Evolutionary conservation across 2,888 invertebrate genomes (phyloP), one percentile per base, ranked within the genome.

Genomic region (Apamea sordens): DNA sequence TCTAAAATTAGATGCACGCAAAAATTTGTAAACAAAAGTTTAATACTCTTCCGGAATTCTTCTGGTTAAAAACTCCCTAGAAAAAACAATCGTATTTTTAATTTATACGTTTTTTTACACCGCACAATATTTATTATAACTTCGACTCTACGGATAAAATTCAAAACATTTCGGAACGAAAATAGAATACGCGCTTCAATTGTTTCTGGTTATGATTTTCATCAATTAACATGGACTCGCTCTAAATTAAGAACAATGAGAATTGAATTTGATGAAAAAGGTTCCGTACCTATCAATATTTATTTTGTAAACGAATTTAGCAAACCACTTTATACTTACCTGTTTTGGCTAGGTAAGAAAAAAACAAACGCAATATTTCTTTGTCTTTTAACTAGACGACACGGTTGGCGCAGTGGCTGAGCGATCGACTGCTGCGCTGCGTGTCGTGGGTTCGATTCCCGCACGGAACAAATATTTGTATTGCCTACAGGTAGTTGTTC

Each of bases 171-270:
- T 76, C 67, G 78, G 83, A 76, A 86, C 83, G 88, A 89, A 90
- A 90, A 90, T 87, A 87, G 84, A 89, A 90, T 89, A 86, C 75
- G 83, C 81, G 81, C 78, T 79, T 74, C 83, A 86, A 89, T 89
- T 89, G 86, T 90, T 88, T 88, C 86, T 90, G 89, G 89, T 92
- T 92, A 89, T 87, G 21, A 53, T 68, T 80, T 68, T 68, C 32
- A 80, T 61, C 59, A 80, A 67, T 80, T 80, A 79, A 15, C 28
- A 88, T 84, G 70, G 41, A 72, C 73, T 72, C 75, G 82, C 68
- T 71, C 5, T 70, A 59, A 68, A 89, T 88, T 76, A 82, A 80
- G 74, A 53, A 63, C 10, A 53, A 77, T 73, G 32, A 63, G 56
- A 73, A 65, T 47, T 71, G 0, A 13, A 13, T 32, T 10, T 36